phyloP scores from a whole-genome alignment of 1,140 invertebrate species.

The Atopsyche davidsoni region DNA sequence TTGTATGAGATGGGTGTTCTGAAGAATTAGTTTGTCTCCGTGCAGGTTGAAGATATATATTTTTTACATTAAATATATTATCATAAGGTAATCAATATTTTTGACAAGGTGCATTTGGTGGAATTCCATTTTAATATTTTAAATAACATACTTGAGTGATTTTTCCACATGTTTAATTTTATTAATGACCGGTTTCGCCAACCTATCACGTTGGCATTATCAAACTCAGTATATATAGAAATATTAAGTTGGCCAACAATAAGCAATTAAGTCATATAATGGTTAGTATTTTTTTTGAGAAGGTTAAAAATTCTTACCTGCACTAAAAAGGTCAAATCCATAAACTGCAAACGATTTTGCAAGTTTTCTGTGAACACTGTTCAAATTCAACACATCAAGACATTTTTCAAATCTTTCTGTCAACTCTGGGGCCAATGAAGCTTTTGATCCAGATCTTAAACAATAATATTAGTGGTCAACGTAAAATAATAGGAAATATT shows the following conservation, averaged over 20 bases:
- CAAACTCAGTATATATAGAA: not conserved
- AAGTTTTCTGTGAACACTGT: conserved; percentile 33
- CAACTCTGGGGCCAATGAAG: conserved; percentile 6
- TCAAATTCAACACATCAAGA: conserved; percentile 47
- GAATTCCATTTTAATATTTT: not conserved
- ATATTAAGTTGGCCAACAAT: not conserved
- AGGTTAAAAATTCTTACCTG: conserved; percentile 41
- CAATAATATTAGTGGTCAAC: not conserved
- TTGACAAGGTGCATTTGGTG: too few relatives aligned
- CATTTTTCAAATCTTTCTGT: conserved; percentile 42
- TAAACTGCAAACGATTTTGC: conserved; percentile 54
- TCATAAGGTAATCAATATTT: too few relatives aligned
- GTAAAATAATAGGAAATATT: not conserved
- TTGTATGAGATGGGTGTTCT: too few relatives aligned
- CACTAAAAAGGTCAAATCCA: conserved; percentile 58
- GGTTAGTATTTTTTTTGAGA: conserved; percentile 1
- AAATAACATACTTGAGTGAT: not conserved
- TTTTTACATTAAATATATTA: too few relatives aligned
- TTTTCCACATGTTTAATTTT: not conserved
- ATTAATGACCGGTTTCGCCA: not conserved
- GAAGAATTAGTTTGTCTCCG: too few relatives aligned
- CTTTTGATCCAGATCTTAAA: conserved; percentile 16
- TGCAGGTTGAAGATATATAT: too few relatives aligned
- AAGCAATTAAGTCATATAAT: not conserved
- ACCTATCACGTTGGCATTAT: not conserved